Conservation (phyloP, 2,888 invertebrate species). For the Idaea dimidiata region DNA sequence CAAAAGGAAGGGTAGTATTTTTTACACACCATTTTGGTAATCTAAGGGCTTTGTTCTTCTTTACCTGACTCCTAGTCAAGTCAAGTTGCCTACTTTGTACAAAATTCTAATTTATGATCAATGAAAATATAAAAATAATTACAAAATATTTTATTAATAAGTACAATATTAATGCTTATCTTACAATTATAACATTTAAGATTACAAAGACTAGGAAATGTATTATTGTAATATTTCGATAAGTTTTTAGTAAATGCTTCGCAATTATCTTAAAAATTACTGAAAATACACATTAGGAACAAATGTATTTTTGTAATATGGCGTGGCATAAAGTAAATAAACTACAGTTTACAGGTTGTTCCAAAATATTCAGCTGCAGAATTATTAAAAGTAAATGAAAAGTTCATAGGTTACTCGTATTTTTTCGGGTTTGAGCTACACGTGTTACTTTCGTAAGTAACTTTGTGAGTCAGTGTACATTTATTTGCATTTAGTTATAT, state of each 20-base stretch:
- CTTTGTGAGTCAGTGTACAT: background rate
- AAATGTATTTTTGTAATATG: background rate
- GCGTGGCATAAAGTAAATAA: background rate
- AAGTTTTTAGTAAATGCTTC: background rate
- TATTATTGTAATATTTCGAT: background rate
- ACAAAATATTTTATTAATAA: background rate
- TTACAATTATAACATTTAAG: background rate
- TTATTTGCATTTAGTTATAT: background rate
- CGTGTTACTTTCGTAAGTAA: background rate
- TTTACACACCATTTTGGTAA: too few species aligned
- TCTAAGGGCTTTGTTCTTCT: too few species aligned
- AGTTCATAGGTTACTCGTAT: too few species aligned
- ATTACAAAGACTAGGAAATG: background rate
- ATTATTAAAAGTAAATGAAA: background rate
- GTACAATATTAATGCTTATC: background rate
- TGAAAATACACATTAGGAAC: conserved; percentile 5
- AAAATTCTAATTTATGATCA: background rate
- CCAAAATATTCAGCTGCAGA: background rate
- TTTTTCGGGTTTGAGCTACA: background rate
- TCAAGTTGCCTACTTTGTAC: too few species aligned
- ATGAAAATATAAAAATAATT: background rate
- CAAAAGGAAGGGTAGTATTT: too few species aligned
- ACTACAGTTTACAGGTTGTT: background rate
- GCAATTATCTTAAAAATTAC: conserved; percentile 12
- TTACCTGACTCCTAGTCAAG: too few species aligned